These are phyloP conservation scores for Arrhamphus sclerolepis DNA, from an alignment of 2,797 vertebrate species.

Conservation along the genomic window DNA sequence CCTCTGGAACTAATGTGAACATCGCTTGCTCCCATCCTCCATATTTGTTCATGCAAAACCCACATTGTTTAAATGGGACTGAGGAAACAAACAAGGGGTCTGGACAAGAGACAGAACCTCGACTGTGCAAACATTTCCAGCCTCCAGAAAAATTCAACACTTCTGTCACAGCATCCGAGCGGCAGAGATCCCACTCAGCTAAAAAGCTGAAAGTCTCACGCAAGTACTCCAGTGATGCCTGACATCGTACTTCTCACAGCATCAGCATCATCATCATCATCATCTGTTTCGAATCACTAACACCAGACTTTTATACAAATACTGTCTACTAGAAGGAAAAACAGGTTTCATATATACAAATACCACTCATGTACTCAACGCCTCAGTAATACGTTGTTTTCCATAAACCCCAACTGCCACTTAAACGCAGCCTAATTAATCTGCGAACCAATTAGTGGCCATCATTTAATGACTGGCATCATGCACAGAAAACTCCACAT, in stretches of 20 bases:
- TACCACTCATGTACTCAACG: too few relatives aligned
- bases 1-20: too few relatives aligned
- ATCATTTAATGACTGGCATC: too few relatives aligned
- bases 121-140: constrained; percentile 53
- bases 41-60: constrained; percentile 61
- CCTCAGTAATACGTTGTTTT: too few relatives aligned
- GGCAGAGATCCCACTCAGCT: constrained; percentile 55
- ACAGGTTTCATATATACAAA: too few relatives aligned
- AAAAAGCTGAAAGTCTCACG: constrained; percentile 38
- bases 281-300: constrained; percentile 5
- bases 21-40: constrained; percentile 33
- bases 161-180: constrained; percentile 39
- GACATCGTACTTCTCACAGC: too few relatives aligned
- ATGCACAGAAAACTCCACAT: too few relatives aligned
- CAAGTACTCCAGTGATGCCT: constrained; percentile 20
- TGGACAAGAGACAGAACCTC: constrained; percentile 53
- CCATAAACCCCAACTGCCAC: too few relatives aligned
- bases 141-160: constrained; percentile 60
- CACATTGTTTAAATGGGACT: constrained; percentile 55
- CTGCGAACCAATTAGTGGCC: too few relatives aligned
- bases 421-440: too few relatives aligned
- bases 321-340: too few relatives aligned
- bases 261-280: too few relatives aligned
- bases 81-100: constrained; percentile 67
- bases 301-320: background rate